Evolutionary conservation across 2,888 invertebrate species (phyloP).

Genomic region (Cryptus armator): DNA sequence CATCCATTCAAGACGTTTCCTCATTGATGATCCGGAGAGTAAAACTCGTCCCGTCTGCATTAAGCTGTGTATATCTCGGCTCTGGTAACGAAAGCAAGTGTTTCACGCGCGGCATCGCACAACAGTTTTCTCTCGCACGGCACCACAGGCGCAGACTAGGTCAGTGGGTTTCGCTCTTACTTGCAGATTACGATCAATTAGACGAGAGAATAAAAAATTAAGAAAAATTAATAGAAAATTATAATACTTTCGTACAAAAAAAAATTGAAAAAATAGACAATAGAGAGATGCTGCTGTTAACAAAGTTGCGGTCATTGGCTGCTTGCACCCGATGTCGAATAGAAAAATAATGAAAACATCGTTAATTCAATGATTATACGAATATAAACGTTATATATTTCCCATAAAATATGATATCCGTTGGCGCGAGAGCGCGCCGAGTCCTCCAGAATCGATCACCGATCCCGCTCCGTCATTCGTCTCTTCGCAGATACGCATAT

Average conservation of each 20-base stretch:
- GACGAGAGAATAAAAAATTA: conserved; percentile 25
- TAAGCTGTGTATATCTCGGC: conserved; percentile 30
- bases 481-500: too few relatives aligned
- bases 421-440: background rate
- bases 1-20: conserved; percentile 65
- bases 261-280: conserved; percentile 1
- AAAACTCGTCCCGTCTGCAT: conserved; percentile 63
- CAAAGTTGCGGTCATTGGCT: background rate
- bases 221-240: conserved; percentile 19
- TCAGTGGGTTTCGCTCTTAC: conserved; percentile 68
- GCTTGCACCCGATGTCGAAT: background rate
- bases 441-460: background rate
- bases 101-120: conserved; percentile 40
- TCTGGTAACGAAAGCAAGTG: conserved; percentile 63
- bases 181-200: conserved; percentile 62
- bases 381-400: background rate
- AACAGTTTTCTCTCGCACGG: conserved; percentile 59
- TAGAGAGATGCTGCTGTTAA: background rate
- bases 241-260: conserved; percentile 25
- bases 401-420: background rate
- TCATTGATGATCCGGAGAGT: conserved; percentile 74
- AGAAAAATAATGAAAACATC: conserved; percentile 6
- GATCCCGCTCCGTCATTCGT: background rate
- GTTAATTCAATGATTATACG: background rate
- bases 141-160: conserved; percentile 46